A percentile compares a stretch with the other conserved stretches of the same genome.
Evolutionary conservation across 2,888 invertebrate genomes (phyloP).

Genomic region (Galerucella nymphaeae): DNA sequence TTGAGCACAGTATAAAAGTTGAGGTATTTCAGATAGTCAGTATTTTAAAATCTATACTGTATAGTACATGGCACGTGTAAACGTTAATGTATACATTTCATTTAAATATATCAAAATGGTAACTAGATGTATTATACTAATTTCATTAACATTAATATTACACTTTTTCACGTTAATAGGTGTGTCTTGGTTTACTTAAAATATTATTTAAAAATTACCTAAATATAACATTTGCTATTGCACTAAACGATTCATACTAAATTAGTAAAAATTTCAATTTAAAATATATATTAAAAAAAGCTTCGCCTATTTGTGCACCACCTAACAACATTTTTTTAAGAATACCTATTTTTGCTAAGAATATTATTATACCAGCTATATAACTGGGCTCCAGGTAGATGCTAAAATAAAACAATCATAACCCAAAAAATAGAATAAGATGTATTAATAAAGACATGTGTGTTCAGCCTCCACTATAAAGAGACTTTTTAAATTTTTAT

Average conservation of each 20-base stretch:
- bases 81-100: constrained; percentile 43
- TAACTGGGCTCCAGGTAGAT: neutral
- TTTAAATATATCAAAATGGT: constrained; percentile 45
- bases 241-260: constrained; percentile 21
- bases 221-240: constrained; percentile 29
- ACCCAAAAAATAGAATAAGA: neutral
- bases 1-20: constrained; percentile 47
- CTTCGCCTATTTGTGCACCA: constrained; percentile 10
- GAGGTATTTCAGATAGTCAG: constrained; percentile 46
- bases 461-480: no score
- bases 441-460: no score
- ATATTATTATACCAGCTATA: neutral
- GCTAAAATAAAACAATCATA: neutral
- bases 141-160: constrained; percentile 41
- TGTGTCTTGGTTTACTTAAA: constrained; percentile 17
- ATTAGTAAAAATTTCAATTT: constrained; percentile 18
- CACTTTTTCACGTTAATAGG: constrained; percentile 32
- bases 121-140: constrained; percentile 45
- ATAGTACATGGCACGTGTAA: constrained; percentile 47
- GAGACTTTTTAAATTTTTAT: neutral
- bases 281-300: constrained; percentile 20
- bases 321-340: constrained; percentile 16
- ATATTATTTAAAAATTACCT: constrained; percentile 3
- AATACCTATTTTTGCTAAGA: constrained; percentile 8
- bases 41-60: constrained; percentile 42